Evolutionary conservation across 2,888 invertebrate genomes (phyloP).

Genomic region (Leptinotarsa tumamoca): DNA sequence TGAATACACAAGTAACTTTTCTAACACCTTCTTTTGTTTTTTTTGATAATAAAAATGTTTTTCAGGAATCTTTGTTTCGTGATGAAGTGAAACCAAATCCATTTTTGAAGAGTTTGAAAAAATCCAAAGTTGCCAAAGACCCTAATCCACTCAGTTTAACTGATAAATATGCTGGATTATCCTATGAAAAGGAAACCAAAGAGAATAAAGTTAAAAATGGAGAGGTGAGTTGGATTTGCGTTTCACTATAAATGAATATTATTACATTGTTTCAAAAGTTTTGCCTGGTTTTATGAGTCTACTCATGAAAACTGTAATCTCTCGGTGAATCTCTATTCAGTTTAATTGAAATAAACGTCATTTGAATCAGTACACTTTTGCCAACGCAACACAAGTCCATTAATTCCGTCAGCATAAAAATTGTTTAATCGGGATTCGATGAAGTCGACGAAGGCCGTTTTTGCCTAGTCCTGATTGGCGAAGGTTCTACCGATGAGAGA

Average conservation of each 20-base stretch:
- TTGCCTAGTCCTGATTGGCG: too few relatives aligned
- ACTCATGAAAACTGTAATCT: too few relatives aligned
- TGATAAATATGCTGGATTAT: slow-evolving; percentile 60
- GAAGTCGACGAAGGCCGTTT: too few relatives aligned
- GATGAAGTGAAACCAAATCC: slow-evolving; percentile 63
- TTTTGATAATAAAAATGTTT: not conserved
- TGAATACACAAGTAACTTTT: slow-evolving; percentile 18
- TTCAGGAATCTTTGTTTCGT: slow-evolving; percentile 44
- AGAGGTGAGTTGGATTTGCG: slow-evolving; percentile 45
- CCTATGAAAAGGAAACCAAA: slow-evolving; percentile 56
- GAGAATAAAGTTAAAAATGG: slow-evolving; percentile 51
- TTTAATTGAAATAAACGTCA: too few relatives aligned
- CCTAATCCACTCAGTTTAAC: slow-evolving; percentile 61
- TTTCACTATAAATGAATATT: not conserved
- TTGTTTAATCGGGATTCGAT: too few relatives aligned
- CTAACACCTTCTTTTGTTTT: not conserved
- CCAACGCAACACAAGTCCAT: too few relatives aligned
- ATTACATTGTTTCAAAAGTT: not conserved
- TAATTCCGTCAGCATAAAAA: too few relatives aligned
- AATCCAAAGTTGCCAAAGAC: slow-evolving; percentile 47
- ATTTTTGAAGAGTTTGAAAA: slow-evolving; percentile 65
- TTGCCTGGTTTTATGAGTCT: too few relatives aligned
- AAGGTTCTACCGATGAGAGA: too few relatives aligned
- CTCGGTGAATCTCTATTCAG: too few relatives aligned
- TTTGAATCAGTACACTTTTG: too few relatives aligned